Base-by-base conservation (phyloP, 2,888 invertebrate genomes). In the Galerucella calmariensis region DNA sequence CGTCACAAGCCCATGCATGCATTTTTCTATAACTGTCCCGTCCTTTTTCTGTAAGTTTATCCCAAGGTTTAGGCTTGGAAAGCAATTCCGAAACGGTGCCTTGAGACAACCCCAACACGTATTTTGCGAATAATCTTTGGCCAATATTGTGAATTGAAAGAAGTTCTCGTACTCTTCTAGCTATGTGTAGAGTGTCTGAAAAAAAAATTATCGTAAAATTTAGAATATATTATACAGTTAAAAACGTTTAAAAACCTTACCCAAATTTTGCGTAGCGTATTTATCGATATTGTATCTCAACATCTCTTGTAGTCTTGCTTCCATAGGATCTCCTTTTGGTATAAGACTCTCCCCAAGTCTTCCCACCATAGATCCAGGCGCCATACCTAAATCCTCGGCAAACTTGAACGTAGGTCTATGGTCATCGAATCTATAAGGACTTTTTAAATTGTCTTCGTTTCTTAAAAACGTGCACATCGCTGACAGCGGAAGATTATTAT, bases 41-140 rank as follows among this genome's bases (percentile, higher is more conserved):
- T 51, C 99, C 99, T 88, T 99, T 99, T 90, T 99, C 99, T 74
- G 99, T 99, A 85, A 99, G 90, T 89, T 99, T 99, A 90, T 98
- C 98, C 99, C 99, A 99, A 14, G 98, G 98, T 87, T 99, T 98
- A 72, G 99, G 99, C 87, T 99, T 99, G 81, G 98, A 98, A 78
- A 99, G 91, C 84, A 99, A 90, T 89, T 99, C 99, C 80, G 97
- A 97, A 66, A 99, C 98, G 35, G 99, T 99, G 76, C 99, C 99
- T 88, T 99, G 99, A 78, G 94, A 97, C 77, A 97, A 89, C 0
- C 99, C 99, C 81, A 99, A 92, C 67, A 99, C 97, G 89, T 98
- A 98, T 88, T 99, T 99, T 82, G 99, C 99, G 89, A 99, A 99
- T 83, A 99, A 90, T 77, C 99, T 92, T 89, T 99, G 99, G 3